A percentile compares a stretch with the other conserved stretches of the same genome.
Conservation (phyloP, 2,888 invertebrate species). For the Nebria salina region DNA sequence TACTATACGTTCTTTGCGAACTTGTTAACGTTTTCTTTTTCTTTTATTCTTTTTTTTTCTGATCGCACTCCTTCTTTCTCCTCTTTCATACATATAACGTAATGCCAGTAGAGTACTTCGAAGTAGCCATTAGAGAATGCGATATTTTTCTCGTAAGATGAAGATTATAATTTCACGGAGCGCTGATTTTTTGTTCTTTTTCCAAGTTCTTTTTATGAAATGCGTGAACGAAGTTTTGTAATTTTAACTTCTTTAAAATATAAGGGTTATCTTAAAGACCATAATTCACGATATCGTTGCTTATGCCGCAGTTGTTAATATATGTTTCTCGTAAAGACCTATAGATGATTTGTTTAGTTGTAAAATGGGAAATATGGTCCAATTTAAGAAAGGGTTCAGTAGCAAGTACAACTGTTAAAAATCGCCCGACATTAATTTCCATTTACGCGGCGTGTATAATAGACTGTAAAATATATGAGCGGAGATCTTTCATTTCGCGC, state of each 20-base stretch:
- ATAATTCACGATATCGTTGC: neutral
- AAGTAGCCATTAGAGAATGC: slow-evolving; percentile 43
- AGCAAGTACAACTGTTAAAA: slow-evolving; percentile 37
- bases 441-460: slow-evolving; percentile 28
- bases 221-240: slow-evolving; percentile 34
- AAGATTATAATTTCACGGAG: slow-evolving; percentile 45
- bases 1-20: slow-evolving; percentile 28
- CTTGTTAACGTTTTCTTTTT: slow-evolving; percentile 44
- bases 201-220: slow-evolving; percentile 28
- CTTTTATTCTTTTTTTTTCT: slow-evolving; percentile 25
- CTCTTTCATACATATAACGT: slow-evolving; percentile 45
- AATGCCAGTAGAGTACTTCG: slow-evolving; percentile 32
- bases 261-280: neutral
- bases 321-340: neutral
- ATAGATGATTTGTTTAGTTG: neutral
- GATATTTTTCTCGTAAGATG: slow-evolving; percentile 44
- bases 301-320: neutral
- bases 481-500: slow-evolving; percentile 28
- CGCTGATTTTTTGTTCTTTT: slow-evolving; percentile 36
- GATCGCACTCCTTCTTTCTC: slow-evolving; percentile 18
- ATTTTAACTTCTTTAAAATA: neutral
- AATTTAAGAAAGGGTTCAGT: slow-evolving; percentile 25
- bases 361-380: slow-evolving; percentile 26
- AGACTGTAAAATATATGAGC: slow-evolving; percentile 38
- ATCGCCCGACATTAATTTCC: slow-evolving; percentile 39